A percentile compares a stretch with the other conserved stretches of the same genome.
phyloP scores from a whole-genome alignment of 2,888 invertebrate species.

The Calameuta filiformis region DNA sequence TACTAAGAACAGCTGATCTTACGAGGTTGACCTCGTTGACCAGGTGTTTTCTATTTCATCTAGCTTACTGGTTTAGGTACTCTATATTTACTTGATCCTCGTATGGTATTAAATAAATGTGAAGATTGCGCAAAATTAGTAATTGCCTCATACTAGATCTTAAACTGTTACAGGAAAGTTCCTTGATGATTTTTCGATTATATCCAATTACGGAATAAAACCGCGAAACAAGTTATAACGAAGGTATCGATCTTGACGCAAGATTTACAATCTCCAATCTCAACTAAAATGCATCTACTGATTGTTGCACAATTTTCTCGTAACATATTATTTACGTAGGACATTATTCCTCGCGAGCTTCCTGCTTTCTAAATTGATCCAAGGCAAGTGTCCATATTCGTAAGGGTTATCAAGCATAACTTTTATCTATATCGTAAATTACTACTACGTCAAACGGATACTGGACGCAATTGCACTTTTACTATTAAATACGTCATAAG shows the following conservation, averaged over 20 bases:
- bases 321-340: not conserved
- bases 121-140: not conserved
- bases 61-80: not conserved
- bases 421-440: not conserved
- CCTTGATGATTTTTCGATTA: not conserved
- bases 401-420: not conserved
- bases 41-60: not conserved
- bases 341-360: not conserved
- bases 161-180: not conserved
- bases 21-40: not conserved
- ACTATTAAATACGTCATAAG: not conserved
- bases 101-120: not conserved
- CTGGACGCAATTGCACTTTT: not conserved
- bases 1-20: slow-evolving; percentile 4
- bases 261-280: not conserved
- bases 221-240: not conserved
- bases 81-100: not conserved
- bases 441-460: not conserved
- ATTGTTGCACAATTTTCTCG: not conserved
- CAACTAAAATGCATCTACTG: not conserved
- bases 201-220: not conserved
- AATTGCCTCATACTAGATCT: not conserved
- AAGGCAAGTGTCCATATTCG: not conserved
- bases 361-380: not conserved
- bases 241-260: not conserved